Base-by-base conservation (phyloP, 2,113 vertebrate species). In the Pachyramphus minor region DNA sequence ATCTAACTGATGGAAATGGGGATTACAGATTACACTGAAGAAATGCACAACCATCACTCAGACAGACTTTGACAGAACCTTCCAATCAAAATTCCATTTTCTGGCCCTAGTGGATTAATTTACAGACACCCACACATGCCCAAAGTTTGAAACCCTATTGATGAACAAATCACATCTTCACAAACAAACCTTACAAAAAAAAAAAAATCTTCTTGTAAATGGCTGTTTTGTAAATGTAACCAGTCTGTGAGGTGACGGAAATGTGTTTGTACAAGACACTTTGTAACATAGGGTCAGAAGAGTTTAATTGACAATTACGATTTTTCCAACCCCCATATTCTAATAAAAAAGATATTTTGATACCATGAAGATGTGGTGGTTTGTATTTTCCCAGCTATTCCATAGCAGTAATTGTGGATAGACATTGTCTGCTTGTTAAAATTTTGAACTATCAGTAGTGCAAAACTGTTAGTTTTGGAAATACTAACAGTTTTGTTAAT, bases 31-130 rank as follows among this genome's bases (percentile, higher is more conserved):
- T 93, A 95, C 49, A 71, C n/a, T 81, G 94, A 93, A 42, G 84
- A 89, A 97, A 97, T 97, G 66, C 93, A 64, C 87, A 69, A 0
- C 94, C 47, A 95, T 98, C 95, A 76, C 39, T 98, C 97, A 97
- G 67, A 76, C 24, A 76, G 41, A 71, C 60, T 96, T 93, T 96
- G 96, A 97, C 91, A 97, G 79, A 67, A 74, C 17, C 44, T 95
- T 96, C 85, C 90, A 93, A 95, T 95, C 92, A 95, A 94, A 94
- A 94, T 72, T 80, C 84, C 59, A 52, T 85, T 96, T 96, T 87
- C 91, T 90, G 84, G 56, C 35, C 73, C 80, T 41, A 37, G 45
- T 7, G 35, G 62, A 86, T 95, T 96, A 95, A 88, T 89, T 91
- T 87, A 60, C 41, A 87, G 52, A 39, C 78, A 76, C 0, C 4